Percentiles rank a stretch among this genome's conserved stretches.
Evolutionary conservation across 2,888 invertebrate species (phyloP).

Genomic region (Automeris io): DNA sequence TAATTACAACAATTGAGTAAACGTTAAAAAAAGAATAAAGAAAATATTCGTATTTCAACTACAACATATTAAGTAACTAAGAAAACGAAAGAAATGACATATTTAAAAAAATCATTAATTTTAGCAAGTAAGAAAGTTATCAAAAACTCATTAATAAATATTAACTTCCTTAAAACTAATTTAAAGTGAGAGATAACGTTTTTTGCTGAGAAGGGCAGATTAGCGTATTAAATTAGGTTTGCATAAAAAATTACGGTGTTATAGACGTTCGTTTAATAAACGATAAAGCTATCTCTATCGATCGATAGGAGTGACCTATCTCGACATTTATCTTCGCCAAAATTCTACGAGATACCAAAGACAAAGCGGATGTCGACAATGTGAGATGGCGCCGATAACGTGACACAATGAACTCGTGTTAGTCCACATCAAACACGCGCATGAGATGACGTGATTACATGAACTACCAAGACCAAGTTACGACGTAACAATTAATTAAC

Average conservation of each 20-base stretch:
- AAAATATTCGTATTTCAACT: too few species aligned
- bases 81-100: too few species aligned
- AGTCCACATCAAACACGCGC: constrained; percentile 62
- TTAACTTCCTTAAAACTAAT: too few species aligned
- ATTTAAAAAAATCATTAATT: too few species aligned
- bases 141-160: too few species aligned
- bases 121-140: too few species aligned
- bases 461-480: constrained; percentile 66
- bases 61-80: too few species aligned
- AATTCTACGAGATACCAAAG: constrained; percentile 64
- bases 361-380: constrained; percentile 62
- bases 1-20: too few species aligned
- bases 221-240: constrained; percentile 1
- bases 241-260: background rate
- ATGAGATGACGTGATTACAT: constrained; percentile 62
- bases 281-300: background rate
- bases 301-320: constrained; percentile 6
- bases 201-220: too few species aligned
- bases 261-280: background rate
- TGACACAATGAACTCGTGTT: constrained; percentile 52
- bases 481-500: constrained; percentile 45
- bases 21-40: too few species aligned
- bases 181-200: too few species aligned
- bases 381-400: constrained; percentile 45
- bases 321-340: constrained; percentile 23